These are phyloP conservation scores for Agrochola litura DNA, from an alignment of 2,888 invertebrate species.

Conservation along the genomic window DNA sequence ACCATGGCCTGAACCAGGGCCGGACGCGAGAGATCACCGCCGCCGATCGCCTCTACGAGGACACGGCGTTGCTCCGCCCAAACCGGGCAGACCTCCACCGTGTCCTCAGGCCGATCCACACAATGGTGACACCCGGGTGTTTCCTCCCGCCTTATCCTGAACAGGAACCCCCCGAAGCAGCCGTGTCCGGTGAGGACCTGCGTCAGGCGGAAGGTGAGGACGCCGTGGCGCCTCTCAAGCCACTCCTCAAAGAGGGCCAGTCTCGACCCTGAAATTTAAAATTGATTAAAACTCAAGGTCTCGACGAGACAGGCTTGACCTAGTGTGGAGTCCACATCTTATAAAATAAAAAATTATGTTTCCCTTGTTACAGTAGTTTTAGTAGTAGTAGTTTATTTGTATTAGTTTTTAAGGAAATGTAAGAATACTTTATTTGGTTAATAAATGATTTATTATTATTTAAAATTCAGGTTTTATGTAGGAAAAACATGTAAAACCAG, in stretches of 20 bases:
- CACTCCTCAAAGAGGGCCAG: not conserved
- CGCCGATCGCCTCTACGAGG: too few relatives aligned
- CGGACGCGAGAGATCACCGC: too few relatives aligned
- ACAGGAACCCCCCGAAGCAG: too few relatives aligned
- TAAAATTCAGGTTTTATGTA: not conserved
- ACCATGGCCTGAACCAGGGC: too few relatives aligned
- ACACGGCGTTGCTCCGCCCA: too few relatives aligned
- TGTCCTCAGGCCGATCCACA: too few relatives aligned
- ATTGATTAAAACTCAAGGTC: not conserved
- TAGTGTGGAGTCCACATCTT: not conserved
- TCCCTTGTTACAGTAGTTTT: not conserved
- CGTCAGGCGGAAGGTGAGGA: too few relatives aligned
- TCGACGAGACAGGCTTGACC: not conserved
- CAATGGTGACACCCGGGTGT: too few relatives aligned
- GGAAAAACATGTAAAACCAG: not conserved
- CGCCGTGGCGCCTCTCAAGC: too few relatives aligned
- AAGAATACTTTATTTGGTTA: not conserved
- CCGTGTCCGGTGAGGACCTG: too few relatives aligned
- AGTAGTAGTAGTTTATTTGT: not conserved
- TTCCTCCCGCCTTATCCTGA: too few relatives aligned
- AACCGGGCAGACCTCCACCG: too few relatives aligned
- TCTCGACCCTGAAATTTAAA: not conserved
- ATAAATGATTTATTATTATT: not conserved
- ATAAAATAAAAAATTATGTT: not conserved
- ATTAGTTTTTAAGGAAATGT: not conserved